Conservation (phyloP, 2,113 vertebrate species). For the Genyomyrus donnyi region DNA sequence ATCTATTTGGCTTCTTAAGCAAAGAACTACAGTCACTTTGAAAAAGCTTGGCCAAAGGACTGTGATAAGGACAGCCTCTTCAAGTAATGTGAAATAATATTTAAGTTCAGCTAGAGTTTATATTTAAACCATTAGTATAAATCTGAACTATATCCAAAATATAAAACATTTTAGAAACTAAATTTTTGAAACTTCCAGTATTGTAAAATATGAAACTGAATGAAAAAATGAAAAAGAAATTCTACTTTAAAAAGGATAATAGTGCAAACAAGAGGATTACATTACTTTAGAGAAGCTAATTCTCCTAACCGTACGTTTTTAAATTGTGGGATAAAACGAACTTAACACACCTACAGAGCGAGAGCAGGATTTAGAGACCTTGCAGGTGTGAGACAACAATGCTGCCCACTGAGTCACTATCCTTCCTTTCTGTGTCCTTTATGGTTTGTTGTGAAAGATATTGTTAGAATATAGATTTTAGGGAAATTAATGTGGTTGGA, state of each 20-base stretch:
- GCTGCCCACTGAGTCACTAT: not conserved
- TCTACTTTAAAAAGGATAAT: not conserved
- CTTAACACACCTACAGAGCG: not conserved
- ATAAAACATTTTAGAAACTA: not conserved
- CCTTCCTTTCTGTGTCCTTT: not conserved
- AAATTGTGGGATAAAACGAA: not conserved
- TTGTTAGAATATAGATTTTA: not conserved
- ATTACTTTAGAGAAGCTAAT: not conserved
- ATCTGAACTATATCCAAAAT: not conserved
- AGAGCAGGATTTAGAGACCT: not conserved
- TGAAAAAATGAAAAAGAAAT: not conserved
- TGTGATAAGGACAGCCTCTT: not conserved
- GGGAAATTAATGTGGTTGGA: not conserved
- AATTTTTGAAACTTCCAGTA: not conserved
- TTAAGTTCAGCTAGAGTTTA: not conserved
- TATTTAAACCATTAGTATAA: not conserved
- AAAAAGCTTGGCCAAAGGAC: not conserved
- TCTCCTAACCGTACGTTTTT: not conserved
- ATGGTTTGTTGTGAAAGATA: not conserved
- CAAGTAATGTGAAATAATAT: not conserved
- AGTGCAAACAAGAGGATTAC: not conserved
- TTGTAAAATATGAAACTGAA: not conserved
- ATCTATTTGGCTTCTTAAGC: not conserved
- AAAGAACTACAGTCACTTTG: not conserved
- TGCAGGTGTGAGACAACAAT: not conserved